Evolutionary conservation across 2,888 invertebrate species (phyloP).

Genomic region (Megalurothrips usitatus): DNA sequence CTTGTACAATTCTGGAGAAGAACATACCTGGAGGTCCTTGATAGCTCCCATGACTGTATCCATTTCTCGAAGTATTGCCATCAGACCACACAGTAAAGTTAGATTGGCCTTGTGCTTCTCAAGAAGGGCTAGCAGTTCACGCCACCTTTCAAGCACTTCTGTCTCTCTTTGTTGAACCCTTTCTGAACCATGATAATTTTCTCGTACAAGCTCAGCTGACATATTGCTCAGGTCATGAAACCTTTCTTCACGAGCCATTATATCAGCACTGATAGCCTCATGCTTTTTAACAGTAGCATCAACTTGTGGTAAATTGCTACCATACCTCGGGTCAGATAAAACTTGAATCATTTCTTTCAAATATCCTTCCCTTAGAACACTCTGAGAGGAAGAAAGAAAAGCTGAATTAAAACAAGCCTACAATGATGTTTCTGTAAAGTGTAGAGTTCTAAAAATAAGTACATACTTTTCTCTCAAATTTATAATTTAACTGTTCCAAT

Average conservation of each 20-base stretch:
- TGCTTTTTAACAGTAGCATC: slow-evolving; percentile 98
- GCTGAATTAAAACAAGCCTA: neutral
- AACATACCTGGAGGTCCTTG: slow-evolving; percentile 68
- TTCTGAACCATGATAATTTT: slow-evolving; percentile 87
- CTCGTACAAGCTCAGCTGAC: slow-evolving; percentile 85
- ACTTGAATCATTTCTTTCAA: slow-evolving; percentile 97
- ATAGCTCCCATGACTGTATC: slow-evolving; percentile 83
- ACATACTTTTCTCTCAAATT: slow-evolving; percentile 85
- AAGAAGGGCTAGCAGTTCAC: slow-evolving; percentile 73
- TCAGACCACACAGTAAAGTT: slow-evolving; percentile 73
- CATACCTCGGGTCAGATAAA: slow-evolving; percentile 84
- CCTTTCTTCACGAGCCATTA: slow-evolving; percentile 85
- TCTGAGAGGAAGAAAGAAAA: slow-evolving; percentile 48
- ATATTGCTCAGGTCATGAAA: slow-evolving; percentile 90
- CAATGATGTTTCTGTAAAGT: neutral
- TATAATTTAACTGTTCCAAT: slow-evolving; percentile 89
- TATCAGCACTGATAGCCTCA: slow-evolving; percentile 96
- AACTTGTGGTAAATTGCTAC: slow-evolving; percentile 84
- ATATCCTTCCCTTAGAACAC: slow-evolving; percentile 89
- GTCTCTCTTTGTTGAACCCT: slow-evolving; percentile 65
- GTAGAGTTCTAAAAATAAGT: neutral
- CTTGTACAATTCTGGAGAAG: slow-evolving; percentile 28
- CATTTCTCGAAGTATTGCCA: slow-evolving; percentile 85
- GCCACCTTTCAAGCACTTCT: slow-evolving; percentile 83
- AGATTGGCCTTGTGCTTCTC: slow-evolving; percentile 77